Conservation (phyloP, 2,888 invertebrate species). For the Coecobrya sp. region DNA sequence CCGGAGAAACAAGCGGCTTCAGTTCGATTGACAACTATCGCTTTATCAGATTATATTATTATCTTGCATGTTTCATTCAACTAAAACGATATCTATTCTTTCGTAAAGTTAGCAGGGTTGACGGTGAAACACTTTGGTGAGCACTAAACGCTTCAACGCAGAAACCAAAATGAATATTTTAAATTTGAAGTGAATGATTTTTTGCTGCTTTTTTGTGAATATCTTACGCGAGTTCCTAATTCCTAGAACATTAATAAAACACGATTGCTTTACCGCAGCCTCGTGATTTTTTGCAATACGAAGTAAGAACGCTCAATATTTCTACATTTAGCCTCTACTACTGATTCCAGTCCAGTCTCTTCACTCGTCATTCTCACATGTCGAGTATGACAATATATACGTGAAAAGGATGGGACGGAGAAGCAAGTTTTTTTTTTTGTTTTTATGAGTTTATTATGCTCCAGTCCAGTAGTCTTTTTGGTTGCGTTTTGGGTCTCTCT, state of each 20-base stretch:
- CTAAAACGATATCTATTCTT: no score
- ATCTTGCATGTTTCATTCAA: no score
- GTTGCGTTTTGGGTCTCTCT: not conserved
- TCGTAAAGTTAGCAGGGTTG: no score
- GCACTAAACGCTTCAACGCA: no score
- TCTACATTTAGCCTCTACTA: not conserved
- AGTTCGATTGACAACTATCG: no score
- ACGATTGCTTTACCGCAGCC: not conserved
- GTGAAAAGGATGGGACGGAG: not conserved
- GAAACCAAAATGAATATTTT: not conserved
- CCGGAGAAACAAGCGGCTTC: no score
- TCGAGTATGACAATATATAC: constrained; percentile 23
- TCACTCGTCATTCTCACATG: constrained; percentile 65
- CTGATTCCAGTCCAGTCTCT: constrained; percentile 14
- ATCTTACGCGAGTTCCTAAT: not conserved
- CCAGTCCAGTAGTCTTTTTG: not conserved
- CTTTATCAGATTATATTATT: no score
- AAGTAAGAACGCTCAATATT: not conserved
- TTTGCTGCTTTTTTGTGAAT: not conserved
- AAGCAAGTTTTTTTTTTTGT: constrained; percentile 37
- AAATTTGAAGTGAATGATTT: not conserved
- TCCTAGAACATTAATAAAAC: not conserved
- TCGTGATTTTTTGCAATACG: constrained; percentile 24
- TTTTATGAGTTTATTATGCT: constrained; percentile 18
- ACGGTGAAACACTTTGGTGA: no score